Conservation (phyloP, 92 coral and sea anemone genomes). For the Bergia sp. region DNA sequence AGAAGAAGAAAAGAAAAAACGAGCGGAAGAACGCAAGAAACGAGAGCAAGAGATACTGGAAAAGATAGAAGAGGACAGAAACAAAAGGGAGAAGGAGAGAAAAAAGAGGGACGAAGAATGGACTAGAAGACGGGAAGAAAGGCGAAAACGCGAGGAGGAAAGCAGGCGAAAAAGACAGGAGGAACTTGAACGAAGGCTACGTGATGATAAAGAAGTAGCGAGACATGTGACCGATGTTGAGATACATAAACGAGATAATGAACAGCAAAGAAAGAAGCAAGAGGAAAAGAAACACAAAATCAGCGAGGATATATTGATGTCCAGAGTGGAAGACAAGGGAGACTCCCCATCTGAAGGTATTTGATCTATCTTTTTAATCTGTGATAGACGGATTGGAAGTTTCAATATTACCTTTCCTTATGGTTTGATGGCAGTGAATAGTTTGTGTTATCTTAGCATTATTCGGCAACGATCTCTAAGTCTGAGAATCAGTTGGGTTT, state of each 20-base stretch:
- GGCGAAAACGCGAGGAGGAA: conserved; percentile 5
- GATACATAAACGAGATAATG: not conserved
- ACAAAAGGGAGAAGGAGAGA: conserved; percentile 5
- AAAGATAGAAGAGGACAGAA: conserved; percentile 19
- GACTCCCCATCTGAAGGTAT: conserved; percentile 1
- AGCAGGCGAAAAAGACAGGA: not conserved
- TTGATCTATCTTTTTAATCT: not conserved
- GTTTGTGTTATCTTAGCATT: too few relatives aligned
- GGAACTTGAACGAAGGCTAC: conserved; percentile 7
- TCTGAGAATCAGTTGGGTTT: too few relatives aligned
- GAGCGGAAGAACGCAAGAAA: conserved; percentile 28
- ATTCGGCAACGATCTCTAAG: too few relatives aligned
- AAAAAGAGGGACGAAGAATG: not conserved
- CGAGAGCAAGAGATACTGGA: conserved; percentile 31
- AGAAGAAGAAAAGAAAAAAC: conserved; percentile 34
- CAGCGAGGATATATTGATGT: not conserved
- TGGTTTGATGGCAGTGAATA: too few relatives aligned
- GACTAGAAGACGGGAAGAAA: not conserved
- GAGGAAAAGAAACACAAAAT: not conserved
- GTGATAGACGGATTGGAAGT: not conserved
- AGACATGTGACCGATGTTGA: not conserved
- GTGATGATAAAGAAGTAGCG: not conserved
- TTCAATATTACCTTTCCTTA: too few relatives aligned
- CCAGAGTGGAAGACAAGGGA: not conserved
- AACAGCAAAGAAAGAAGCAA: not conserved